Percentiles rank a stretch among this genome's conserved stretches.
phyloP scores from a whole-genome alignment of 2,797 vertebrate genomes.

The Mallotus villosus region DNA sequence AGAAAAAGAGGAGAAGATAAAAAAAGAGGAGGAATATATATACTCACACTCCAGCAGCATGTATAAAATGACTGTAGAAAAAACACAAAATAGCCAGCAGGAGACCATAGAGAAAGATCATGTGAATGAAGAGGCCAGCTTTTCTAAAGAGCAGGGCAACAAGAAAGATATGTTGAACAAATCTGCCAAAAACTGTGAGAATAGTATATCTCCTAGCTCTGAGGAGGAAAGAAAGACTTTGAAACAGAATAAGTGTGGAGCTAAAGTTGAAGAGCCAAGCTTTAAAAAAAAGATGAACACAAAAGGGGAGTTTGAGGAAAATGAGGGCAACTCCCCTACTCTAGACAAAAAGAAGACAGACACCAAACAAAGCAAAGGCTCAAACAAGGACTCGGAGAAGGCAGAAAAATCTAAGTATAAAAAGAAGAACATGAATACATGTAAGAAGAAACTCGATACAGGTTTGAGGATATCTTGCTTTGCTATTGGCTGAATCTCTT shows the following conservation, averaged over 20 bases:
- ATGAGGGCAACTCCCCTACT: conserved; percentile 28
- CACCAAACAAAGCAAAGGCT: conserved; percentile 58
- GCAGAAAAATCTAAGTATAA: conserved; percentile 37
- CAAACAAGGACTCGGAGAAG: conserved; percentile 37
- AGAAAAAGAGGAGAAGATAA: conserved; percentile 52
- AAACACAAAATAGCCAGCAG: not conserved
- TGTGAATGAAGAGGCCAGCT: not conserved
- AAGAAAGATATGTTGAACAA: not conserved
- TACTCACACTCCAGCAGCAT: not conserved
- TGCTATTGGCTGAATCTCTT: conserved; percentile 26
- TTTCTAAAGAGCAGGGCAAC: conserved; percentile 8
- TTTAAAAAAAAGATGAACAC: not conserved
- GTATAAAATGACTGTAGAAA: not conserved
- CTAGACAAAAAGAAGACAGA: conserved; percentile 56
- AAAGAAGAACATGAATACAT: conserved; percentile 57
- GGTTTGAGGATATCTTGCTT: conserved; percentile 66
- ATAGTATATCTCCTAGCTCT: not conserved
- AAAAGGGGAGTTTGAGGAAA: conserved; percentile 28
- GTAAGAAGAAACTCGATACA: conserved; percentile 62
- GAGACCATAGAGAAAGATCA: conserved; percentile 24
- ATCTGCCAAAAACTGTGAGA: not conserved
- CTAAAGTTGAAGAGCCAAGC: conserved; percentile 35
- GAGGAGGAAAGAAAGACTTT: conserved; percentile 18
- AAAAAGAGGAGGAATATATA: conserved; percentile 35
- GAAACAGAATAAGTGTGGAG: conserved; percentile 38